phyloP scores from a whole-genome alignment of 2,797 vertebrate species.

The Fistularia tabacaria region DNA sequence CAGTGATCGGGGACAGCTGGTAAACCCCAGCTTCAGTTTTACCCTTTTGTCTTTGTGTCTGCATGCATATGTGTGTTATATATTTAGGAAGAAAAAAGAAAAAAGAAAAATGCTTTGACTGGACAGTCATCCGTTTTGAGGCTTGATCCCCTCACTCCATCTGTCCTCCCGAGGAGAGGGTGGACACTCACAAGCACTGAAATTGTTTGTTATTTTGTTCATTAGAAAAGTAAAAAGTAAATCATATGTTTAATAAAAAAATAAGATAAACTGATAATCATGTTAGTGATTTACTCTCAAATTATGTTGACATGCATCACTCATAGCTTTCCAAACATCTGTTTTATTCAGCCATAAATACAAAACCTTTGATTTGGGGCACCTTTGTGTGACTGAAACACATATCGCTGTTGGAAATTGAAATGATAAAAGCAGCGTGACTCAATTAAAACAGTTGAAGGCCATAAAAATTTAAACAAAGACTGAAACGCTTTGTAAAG shows the following conservation, averaged over 20 bases:
- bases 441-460: background rate
- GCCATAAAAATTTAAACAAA: background rate
- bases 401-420: background rate
- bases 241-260: no score
- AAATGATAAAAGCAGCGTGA: no score
- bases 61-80: slow-evolving; percentile 7
- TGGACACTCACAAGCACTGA: no score
- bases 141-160: slow-evolving; percentile 64
- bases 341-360: background rate
- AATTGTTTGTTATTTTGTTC: no score
- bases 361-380: background rate
- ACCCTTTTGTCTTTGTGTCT: background rate
- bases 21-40: slow-evolving; percentile 6
- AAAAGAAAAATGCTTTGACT: slow-evolving; percentile 44
- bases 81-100: slow-evolving; percentile 50
- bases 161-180: no score
- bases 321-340: background rate
- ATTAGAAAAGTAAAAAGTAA: no score
- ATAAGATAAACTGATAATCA: no score
- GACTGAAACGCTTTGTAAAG: background rate
- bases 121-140: slow-evolving; percentile 48
- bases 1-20: no score
- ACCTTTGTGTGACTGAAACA: background rate
- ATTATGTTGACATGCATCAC: no score
- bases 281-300: no score